Percentiles rank a stretch among this genome's conserved stretches.
These are phyloP conservation scores for Danio choprae DNA, from an alignment of 2,797 vertebrate genomes.

Conservation along the genomic window DNA sequence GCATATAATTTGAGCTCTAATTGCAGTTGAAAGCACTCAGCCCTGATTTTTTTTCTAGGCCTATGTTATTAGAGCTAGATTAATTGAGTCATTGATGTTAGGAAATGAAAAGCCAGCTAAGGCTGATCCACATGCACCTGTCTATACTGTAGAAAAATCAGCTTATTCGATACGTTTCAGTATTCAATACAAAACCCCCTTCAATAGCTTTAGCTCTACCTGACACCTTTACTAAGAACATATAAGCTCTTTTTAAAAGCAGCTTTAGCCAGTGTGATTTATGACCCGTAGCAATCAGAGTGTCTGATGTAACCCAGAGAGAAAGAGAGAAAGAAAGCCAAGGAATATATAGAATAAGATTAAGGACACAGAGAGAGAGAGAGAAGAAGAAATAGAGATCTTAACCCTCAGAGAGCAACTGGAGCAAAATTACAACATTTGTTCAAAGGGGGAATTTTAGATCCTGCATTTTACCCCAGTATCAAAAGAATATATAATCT, in stretches of 20 bases:
- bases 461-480: too few relatives aligned
- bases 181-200: constrained; percentile 10
- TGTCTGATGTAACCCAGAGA: constrained; percentile 32
- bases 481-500: neutral
- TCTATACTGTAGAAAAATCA: constrained; percentile 22
- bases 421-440: neutral
- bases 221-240: constrained; percentile 17
- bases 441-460: neutral
- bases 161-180: constrained; percentile 7
- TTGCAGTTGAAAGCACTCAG: constrained; percentile 6
- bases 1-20: constrained; percentile 26
- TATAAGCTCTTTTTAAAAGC: constrained; percentile 34
- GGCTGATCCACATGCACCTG: constrained; percentile 25
- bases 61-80: neutral
- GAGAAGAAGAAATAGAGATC: neutral
- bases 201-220: constrained; percentile 20
- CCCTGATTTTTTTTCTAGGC: neutral
- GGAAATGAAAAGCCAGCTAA: constrained; percentile 27
- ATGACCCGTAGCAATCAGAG: constrained; percentile 32
- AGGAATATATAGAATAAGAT: constrained; percentile 1
- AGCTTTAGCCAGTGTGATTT: constrained; percentile 40
- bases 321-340: neutral
- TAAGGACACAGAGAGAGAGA: neutral
- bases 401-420: neutral
- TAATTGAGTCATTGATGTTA: constrained; percentile 33